Evolutionary conservation across 2,113 vertebrate species (phyloP), one percentile per base, ranked within the genome.

Genomic region (Lycaon pictus): DNA sequence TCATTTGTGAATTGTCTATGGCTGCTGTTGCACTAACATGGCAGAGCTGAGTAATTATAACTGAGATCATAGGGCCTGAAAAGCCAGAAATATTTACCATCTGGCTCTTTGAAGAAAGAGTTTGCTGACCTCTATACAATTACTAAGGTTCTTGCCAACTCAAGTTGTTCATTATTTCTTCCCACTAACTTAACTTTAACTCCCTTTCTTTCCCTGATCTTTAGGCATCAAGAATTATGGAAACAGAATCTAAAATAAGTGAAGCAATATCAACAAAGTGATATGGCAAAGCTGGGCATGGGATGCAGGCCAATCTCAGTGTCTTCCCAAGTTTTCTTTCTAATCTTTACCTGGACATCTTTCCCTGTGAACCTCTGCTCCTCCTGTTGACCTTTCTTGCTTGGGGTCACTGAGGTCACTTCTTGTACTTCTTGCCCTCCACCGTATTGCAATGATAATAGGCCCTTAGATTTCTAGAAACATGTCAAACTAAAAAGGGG

Each of bases 81-180:
- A 83, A 93, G 25, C 65, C 81, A 88, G 90, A 96, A 88, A 81
- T 82, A 69, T 27, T 81, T 91, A 93, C n/a, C 62, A 37, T 48
- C 62, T 83, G 67, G 37, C 5, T 27, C 13, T 93, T 69, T 35
- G 53, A 7, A 58, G 32, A 82, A 51, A 58, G 90, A 53, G 9
- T 27, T 63, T 29, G 20, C 9, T 60, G 48, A 51, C 19, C 55
- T 60, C 37, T 63, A 4, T 22, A 67, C 35, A 58, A 51, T 65
- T 53, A 69, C 74, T 63, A 29, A 87, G 65, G 35, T 82, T 53
- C 72, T 84, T 79, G 55, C 51, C 69, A 91, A 62, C 62, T 74
- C 22, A 88, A 62, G 72, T 87, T 3, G 16, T 35, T 84, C 81
- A 48, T 74, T 10, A 65, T 95, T 91, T 96, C 58, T 95, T 55